phyloP scores from a whole-genome alignment of 2,888 invertebrate species.

The Apodemia zela region DNA sequence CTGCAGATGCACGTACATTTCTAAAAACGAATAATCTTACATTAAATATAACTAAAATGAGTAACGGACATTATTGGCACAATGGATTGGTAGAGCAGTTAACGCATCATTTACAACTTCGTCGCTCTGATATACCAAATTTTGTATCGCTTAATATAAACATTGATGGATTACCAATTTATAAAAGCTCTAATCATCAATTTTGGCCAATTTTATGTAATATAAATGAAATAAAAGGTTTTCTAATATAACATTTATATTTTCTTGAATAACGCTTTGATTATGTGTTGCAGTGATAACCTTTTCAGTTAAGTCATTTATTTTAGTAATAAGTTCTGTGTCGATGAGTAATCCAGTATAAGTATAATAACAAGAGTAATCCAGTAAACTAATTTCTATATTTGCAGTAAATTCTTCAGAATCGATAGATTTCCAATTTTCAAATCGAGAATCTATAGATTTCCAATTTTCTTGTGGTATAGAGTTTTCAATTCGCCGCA shows the following conservation, averaged over 20 bases:
- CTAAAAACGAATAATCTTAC: slow-evolving; percentile 2
- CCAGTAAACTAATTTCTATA: too few relatives aligned
- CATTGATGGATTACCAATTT: neutral
- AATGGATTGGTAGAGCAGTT: slow-evolving; percentile 5
- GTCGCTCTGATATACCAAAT: neutral
- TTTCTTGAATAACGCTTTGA: too few relatives aligned
- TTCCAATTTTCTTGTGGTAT: neutral
- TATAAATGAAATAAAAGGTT: slow-evolving; percentile 1
- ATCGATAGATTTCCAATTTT: too few relatives aligned
- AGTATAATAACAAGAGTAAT: too few relatives aligned
- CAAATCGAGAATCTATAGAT: too few relatives aligned
- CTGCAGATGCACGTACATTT: slow-evolving; percentile 1
- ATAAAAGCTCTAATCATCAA: slow-evolving; percentile 5
- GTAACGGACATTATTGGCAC: slow-evolving; percentile 1
- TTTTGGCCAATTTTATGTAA: slow-evolving; percentile 5
- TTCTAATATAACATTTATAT: too few relatives aligned
- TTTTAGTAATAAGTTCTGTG: too few relatives aligned
- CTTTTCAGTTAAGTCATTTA: too few relatives aligned
- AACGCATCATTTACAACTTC: neutral
- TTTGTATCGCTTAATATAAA: neutral
- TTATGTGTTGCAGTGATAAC: too few relatives aligned
- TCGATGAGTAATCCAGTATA: neutral
- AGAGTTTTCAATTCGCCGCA: neutral
- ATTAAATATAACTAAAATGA: slow-evolving; percentile 3
- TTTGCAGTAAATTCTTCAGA: too few relatives aligned